Evolutionary conservation across 2,113 vertebrate genomes (phyloP).

Genomic region (Leptosomus discolor): DNA sequence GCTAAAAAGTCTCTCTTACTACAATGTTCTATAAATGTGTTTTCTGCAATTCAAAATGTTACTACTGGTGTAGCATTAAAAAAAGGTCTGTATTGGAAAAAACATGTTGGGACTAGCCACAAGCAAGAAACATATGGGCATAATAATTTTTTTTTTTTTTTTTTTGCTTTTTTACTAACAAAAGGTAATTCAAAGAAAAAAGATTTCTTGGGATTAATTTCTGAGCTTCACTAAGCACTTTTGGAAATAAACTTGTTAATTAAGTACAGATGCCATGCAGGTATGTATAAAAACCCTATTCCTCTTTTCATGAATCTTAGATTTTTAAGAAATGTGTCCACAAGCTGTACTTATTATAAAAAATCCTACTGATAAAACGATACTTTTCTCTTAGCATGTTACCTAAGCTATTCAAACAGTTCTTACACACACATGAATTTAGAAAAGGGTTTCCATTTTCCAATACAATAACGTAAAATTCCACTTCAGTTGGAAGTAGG

Average conservation of each 20-base stretch:
- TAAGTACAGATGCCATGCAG: neutral
- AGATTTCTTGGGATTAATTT: slow-evolving; percentile 40
- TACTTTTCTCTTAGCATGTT: neutral
- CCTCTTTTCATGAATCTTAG: neutral
- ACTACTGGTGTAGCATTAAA: neutral
- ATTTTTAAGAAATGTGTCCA: neutral
- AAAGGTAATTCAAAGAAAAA: slow-evolving; percentile 38
- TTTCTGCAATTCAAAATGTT: neutral
- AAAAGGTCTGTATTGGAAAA: neutral
- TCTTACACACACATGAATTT: neutral
- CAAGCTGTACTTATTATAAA: neutral
- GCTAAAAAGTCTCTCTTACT: neutral
- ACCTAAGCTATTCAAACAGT: neutral
- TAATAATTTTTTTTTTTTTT: neutral
- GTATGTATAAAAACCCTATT: neutral
- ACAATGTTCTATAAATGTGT: neutral
- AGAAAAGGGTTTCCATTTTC: neutral
- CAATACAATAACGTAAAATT: neutral
- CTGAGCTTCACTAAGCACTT: slow-evolving; percentile 1
- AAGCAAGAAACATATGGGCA: neutral
- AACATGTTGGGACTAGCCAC: neutral
- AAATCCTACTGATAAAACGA: neutral
- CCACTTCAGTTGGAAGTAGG: neutral
- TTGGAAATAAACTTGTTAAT: neutral
- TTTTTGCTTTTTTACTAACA: slow-evolving; percentile 4